Evolutionary conservation across 2,888 invertebrate genomes (phyloP).

Genomic region (Eristalis arbustorum): DNA sequence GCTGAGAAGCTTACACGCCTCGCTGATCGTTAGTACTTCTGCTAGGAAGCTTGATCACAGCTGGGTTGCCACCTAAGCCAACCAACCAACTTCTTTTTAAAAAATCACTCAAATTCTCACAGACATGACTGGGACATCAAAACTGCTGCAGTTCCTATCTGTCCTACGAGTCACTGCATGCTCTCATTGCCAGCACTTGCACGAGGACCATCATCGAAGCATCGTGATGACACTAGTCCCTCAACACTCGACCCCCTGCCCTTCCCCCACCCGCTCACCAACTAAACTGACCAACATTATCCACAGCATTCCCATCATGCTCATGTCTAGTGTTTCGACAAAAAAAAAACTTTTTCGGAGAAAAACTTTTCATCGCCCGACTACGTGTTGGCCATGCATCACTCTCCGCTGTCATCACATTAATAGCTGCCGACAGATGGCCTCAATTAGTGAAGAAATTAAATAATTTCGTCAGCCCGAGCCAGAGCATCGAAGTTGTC

Average conservation of each 20-base stretch:
- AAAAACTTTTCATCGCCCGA: slow-evolving; percentile 23
- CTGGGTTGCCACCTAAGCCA: no score
- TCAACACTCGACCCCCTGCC: background rate
- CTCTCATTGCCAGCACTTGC: background rate
- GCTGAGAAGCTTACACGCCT: no score
- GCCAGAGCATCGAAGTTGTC: background rate
- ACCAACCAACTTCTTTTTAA: no score
- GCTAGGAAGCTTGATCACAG: no score
- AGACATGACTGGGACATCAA: no score
- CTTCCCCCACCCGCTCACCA: background rate
- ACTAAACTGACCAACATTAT: background rate
- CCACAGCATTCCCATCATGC: background rate
- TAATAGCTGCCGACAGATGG: slow-evolving; percentile 67
- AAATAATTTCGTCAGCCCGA: slow-evolving; percentile 49
- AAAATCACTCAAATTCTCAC: no score
- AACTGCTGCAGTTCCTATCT: no score
- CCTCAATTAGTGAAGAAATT: slow-evolving; percentile 64
- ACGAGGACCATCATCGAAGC: background rate
- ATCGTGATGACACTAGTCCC: background rate
- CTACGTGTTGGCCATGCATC: slow-evolving; percentile 51
- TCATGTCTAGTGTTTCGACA: background rate
- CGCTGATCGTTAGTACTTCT: no score
- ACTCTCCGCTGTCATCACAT: slow-evolving; percentile 56
- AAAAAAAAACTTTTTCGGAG: slow-evolving; percentile 3
- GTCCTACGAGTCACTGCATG: background rate